Evolutionary conservation across 2,888 invertebrate genomes (phyloP), one percentile per base, ranked within the genome.

Genomic region (Meta bourneti): DNA sequence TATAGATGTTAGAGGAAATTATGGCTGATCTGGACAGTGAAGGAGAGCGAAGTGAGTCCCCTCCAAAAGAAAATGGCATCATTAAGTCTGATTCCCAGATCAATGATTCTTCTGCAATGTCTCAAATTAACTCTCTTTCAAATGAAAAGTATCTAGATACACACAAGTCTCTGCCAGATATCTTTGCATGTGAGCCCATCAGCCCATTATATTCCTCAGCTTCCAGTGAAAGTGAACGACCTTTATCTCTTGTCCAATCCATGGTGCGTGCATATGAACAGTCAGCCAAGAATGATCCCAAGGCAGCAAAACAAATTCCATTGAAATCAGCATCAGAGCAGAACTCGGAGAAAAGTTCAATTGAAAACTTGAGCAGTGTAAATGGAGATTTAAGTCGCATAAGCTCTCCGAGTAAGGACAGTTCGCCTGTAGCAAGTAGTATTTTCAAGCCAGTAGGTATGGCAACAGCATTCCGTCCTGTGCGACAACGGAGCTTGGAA

Each of bases 381-480:
- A 91, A 91, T 80, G 88, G 89, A 9, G 89, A 87, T 51, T 78
- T 91, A 8, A 91, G 91, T 51, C 91, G 20, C 16, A 87, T 91
- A n/a, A 91, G 91, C 75, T 91, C 91, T 4, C 81, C 83, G 19
- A 85, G 89, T 48, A 87, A 89, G 74, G 86, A 93, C n/a, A 84
- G 20, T 71, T 84, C 87, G 54, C 87, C 88, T 19, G 81, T 61
- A n/a, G 72, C 82, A 7, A 83, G 75, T 79, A 87, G 90, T 78
- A 86, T 86, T 13, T 92, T 92, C 34, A 93, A 91, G 61, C 93
- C 93, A 49, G 74, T 93, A 7, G 93, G 93, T n/a, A 89, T 86
- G 84, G 93, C 93, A 6, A 93, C 89, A 13, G 87, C 93, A 34
- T 93, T 93, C 74, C 87, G 90, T 49, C 87, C 90, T 49, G 92